These are phyloP conservation scores for Busseola fusca DNA, from an alignment of 2,888 invertebrate species.

Conservation along the genomic window DNA sequence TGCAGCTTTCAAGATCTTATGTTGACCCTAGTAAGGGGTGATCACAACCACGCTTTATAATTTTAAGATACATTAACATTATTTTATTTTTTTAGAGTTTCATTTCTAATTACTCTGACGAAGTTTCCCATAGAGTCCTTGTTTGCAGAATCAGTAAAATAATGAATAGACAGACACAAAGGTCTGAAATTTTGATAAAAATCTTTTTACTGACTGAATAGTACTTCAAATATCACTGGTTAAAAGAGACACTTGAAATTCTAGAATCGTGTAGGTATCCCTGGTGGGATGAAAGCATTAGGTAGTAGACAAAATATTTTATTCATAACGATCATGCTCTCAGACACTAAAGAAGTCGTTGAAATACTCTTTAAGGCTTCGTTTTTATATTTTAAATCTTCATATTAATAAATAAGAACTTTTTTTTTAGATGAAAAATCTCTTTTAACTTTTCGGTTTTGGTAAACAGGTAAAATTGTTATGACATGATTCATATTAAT, in stretches of 20 bases:
- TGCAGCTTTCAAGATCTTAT: too few species aligned
- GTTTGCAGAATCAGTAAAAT: constrained; percentile 8
- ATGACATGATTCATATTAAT: neutral
- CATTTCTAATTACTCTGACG: constrained; percentile 9
- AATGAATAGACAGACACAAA: constrained; percentile 15
- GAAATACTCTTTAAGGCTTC: constrained; percentile 11
- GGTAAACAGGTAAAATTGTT: neutral
- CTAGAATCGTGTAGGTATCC: constrained; percentile 28
- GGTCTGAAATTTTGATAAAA: constrained; percentile 19
- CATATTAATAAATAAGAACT: neutral
- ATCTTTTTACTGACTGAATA: constrained; percentile 28
- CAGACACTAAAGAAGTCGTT: constrained; percentile 6
- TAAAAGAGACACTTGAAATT: constrained; percentile 42
- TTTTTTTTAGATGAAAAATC: neutral
- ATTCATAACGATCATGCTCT: constrained; percentile 38
- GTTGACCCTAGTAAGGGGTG: too few species aligned
- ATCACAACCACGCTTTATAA: neutral
- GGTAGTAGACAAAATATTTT: constrained; percentile 47
- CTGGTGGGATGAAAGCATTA: constrained; percentile 34
- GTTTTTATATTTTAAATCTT: constrained; percentile 8
- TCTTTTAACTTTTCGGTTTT: neutral
- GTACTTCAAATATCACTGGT: constrained; percentile 37
- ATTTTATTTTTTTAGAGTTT: neutral
- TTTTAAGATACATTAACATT: neutral
- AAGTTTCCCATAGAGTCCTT: constrained; percentile 4